Percentiles rank a stretch among this genome's conserved stretches.
These are phyloP conservation scores for Drepanosiphum platanoidis DNA, from an alignment of 2,888 invertebrate genomes.

Conservation along the genomic window DNA sequence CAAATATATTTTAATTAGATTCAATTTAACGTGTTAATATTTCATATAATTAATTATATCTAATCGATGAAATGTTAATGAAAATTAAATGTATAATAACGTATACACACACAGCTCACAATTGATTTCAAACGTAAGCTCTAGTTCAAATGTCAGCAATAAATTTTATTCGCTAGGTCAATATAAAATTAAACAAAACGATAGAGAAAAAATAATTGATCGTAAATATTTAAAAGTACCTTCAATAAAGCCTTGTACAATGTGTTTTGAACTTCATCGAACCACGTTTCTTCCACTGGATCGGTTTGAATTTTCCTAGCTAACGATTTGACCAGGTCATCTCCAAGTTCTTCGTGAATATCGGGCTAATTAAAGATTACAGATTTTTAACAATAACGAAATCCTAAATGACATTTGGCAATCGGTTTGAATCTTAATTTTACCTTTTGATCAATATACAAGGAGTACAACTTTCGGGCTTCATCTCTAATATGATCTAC, in stretches of 20 bases:
- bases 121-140: background rate
- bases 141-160: background rate
- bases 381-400: background rate
- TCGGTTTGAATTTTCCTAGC: constrained; percentile 74
- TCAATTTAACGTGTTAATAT: background rate
- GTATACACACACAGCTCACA: constrained; percentile 65
- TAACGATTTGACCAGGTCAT: constrained; percentile 71
- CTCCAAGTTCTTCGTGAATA: constrained; percentile 52
- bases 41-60: background rate
- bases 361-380: constrained; percentile 48
- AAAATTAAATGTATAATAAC: background rate
- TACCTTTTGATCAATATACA: constrained; percentile 59
- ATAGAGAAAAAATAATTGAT: background rate
- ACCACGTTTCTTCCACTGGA: constrained; percentile 77
- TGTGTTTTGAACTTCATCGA: constrained; percentile 82
- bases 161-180: background rate
- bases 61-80: constrained; percentile 69
- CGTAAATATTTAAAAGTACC: constrained; percentile 66
- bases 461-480: constrained; percentile 52
- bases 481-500: constrained; percentile 55
- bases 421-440: background rate
- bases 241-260: constrained; percentile 73
- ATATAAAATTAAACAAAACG: too few species aligned
- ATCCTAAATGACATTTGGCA: background rate
- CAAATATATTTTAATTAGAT: constrained; percentile 71